A percentile compares a stretch with the other conserved stretches of the same genome.
These are phyloP conservation scores for Nipponacmea schrenckii DNA, from an alignment of 2,888 invertebrate species.

Conservation along the genomic window DNA sequence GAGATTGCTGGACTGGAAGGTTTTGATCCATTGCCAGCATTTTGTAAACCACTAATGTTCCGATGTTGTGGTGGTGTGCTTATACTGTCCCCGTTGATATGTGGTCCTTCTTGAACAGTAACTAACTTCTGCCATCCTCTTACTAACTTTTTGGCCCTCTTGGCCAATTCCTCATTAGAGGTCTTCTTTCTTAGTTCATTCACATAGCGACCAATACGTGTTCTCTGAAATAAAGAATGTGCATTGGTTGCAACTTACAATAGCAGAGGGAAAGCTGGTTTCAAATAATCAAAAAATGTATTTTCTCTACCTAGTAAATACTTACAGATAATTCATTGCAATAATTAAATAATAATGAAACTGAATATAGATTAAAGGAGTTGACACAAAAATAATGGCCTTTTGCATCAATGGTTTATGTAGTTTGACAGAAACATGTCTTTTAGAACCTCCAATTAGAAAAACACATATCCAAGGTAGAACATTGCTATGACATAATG, in stretches of 20 bases:
- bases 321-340: not conserved
- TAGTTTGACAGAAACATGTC: no score
- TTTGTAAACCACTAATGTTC: conserved; percentile 27
- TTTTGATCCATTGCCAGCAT: conserved; percentile 34
- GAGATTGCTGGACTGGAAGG: conserved; percentile 50
- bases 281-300: no score
- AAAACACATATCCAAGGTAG: not conserved
- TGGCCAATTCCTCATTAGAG: conserved; percentile 83
- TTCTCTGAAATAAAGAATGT: conserved; percentile 87
- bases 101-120: conserved; percentile 30
- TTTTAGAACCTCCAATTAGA: not conserved
- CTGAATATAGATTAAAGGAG: no score
- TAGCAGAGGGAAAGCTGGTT: no score
- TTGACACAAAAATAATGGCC: not conserved
- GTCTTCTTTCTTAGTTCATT: conserved; percentile 91
- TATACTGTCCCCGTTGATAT: conserved; percentile 57
- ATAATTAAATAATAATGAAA: no score
- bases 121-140: conserved; percentile 92
- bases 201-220: conserved; percentile 91
- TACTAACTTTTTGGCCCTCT: conserved; percentile 89
- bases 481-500: not conserved
- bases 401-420: not conserved
- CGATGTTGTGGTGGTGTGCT: conserved; percentile 25
- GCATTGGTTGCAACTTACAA: no score
- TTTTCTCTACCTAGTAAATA: conserved; percentile 31